A percentile compares a stretch with the other conserved stretches of the same genome.
These are phyloP conservation scores for Laspeyria flexula DNA, from an alignment of 2,888 invertebrate genomes.

Conservation along the genomic window DNA sequence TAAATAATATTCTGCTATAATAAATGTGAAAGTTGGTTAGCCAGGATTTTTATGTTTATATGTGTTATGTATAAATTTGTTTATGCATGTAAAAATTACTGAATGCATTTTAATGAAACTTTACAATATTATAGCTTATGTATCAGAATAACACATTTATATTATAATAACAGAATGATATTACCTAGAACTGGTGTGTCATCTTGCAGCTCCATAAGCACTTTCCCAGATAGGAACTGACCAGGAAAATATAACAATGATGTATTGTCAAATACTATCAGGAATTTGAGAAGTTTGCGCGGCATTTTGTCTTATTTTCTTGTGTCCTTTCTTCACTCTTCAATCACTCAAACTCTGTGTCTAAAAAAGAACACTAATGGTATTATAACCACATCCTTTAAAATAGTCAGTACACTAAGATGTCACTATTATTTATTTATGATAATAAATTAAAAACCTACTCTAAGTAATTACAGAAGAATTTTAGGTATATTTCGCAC, in stretches of 20 bases:
- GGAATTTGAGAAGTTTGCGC: conserved; percentile 95
- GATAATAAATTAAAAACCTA: too few species aligned
- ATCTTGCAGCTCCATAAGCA: conserved; percentile 96
- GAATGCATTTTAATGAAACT: too few species aligned
- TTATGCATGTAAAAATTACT: too few species aligned
- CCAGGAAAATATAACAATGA: conserved; percentile 97
- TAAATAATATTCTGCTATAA: too few species aligned
- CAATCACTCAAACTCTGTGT: conserved; percentile 14
- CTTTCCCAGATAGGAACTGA: conserved; percentile 96
- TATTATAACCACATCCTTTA: not conserved
- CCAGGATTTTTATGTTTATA: too few species aligned
- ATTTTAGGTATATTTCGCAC: conserved; percentile 15
- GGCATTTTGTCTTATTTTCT: conserved; percentile 86
- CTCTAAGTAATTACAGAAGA: too few species aligned
- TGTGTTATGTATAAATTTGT: too few species aligned
- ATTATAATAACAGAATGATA: too few species aligned
- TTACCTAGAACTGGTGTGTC: conserved; percentile 95
- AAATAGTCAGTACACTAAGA: not conserved
- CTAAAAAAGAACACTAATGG: not conserved
- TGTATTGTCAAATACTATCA: conserved; percentile 97
- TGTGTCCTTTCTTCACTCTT: conserved; percentile 12
- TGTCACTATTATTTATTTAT: conserved; percentile 32
- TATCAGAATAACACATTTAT: too few species aligned
- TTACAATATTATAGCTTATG: too few species aligned
- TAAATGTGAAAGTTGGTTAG: too few species aligned